Base-by-base conservation (phyloP, 2,888 invertebrate genomes). In the Volucella inanis region DNA sequence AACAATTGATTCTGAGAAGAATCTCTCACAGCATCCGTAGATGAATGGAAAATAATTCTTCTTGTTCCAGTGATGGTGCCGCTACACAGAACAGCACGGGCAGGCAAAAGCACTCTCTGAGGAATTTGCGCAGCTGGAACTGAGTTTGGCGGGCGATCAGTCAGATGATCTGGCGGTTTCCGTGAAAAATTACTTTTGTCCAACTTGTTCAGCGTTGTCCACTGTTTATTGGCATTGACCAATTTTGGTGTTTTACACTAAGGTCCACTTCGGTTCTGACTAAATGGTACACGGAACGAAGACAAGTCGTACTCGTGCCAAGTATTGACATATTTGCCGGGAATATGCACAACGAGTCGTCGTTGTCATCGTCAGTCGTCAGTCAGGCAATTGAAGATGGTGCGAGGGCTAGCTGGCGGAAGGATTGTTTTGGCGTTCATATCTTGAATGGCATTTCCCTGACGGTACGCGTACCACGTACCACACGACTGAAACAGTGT, bases 1-100 rank as follows among this genome's bases (percentile, higher is more conserved):
- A 76, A 80, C 85, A 85, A 85, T 85, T 85, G 85, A 85, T 85
- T 85, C 85, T 52, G 76, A 81, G 85, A 85, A 85, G 72, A 72
- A 77, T 76, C 45, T 76, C 71, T n/a, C 74, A 67, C 43, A 22
- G 52, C 67, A 15, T 41, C 49, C 77, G 39, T 64, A 68, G 75
- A 75, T 79, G 75, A 76, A 79, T 75, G 78, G 49, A 70, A 67
- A 55, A 38, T 68, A 72, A 85, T 77, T 64, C 62, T 64, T 72
- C 6, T 31, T 31, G 31, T 31, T 6, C 68, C 50, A 68, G 67
- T 76, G 79, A 80, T 76, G 71, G 61, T 50, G 38, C 82, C 61
- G 72, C 76, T 65, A 61, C 43, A 43, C 47, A 6, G 31, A 22
- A 49, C 14, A 10, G 8, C 50, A 50, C 61, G 43, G 39, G 39